Conservation (phyloP, 2,888 invertebrate genomes). For the Parnassius smintheus region DNA sequence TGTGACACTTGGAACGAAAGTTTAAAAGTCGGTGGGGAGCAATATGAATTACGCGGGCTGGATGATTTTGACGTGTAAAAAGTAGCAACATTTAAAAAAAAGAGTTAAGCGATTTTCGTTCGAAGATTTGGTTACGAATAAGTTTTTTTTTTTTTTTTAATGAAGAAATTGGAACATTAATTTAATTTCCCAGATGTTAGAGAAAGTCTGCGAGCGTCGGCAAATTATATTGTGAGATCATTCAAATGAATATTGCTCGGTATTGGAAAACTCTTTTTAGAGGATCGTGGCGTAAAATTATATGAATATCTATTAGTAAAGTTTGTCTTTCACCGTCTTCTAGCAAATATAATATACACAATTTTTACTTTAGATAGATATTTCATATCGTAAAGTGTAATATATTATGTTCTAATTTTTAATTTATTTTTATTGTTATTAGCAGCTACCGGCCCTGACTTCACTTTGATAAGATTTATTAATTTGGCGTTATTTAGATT, state of each 20-base stretch:
- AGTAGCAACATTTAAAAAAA: conserved; percentile 29
- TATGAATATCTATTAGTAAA: conserved; percentile 6
- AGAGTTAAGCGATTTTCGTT: conserved; percentile 27
- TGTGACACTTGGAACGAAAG: conserved; percentile 67
- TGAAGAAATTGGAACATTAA: conserved; percentile 20
- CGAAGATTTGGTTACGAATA: conserved; percentile 21
- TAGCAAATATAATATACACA: background rate
- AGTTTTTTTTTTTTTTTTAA: conserved; percentile 14
- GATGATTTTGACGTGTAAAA: conserved; percentile 37
- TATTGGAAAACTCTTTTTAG: conserved; percentile 23
- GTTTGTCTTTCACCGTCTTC: conserved; percentile 7
- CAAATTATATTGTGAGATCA: conserved; percentile 24
- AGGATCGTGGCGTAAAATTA: conserved; percentile 16
- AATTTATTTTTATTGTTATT: too few relatives aligned
- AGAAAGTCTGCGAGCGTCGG: conserved; percentile 12
- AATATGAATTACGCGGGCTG: conserved; percentile 60
- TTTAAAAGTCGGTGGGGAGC: conserved; percentile 68
- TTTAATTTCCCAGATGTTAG: conserved; percentile 23
- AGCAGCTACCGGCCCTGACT: too few relatives aligned
- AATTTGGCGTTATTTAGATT: too few relatives aligned
- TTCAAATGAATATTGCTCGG: conserved; percentile 23
- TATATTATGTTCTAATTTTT: too few relatives aligned
- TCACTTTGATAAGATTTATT: too few relatives aligned
- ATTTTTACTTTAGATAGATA: too few relatives aligned
- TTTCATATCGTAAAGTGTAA: too few relatives aligned